Evolutionary conservation across 2,888 invertebrate species (phyloP), one percentile per base, ranked within the genome.

Genomic region (Diloba caeruleocephala): DNA sequence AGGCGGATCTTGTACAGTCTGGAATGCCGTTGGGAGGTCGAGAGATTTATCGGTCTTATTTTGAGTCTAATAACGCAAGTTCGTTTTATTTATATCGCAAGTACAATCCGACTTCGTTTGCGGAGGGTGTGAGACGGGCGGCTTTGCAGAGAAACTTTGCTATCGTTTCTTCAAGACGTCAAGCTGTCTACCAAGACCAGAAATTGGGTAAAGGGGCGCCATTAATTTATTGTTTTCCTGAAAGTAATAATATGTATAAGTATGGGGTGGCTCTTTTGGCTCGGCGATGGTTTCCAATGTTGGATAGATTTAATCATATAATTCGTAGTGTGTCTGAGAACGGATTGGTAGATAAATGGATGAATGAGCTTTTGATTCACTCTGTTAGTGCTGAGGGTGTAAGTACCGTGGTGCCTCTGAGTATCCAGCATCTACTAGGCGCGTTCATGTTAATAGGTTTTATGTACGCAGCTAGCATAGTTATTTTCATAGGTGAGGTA

Each of bases 291-390:
- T 93, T 88, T 68, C 93, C 94, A 3, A 86, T 94, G 80, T 64
- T 92, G 41, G 85, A 82, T 0, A 83, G 88, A 45, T 87, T 94
- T 48, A 92, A 94, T 71, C 82, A 73, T 32, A 92, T 93, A 42
- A 93, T 94, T 38, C 85, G 93, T 0, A 90, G 92, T 42, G 88
- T 93, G 6, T 87, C 88, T 0, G 94, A 94, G 63, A 93, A 93
- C 55, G 94, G 94, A 10, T 78, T 94, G 71, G 92, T 94, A 59
- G 82, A 89, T 62, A 94, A 94, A 72, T 94, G 94, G 94, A 92
- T 87, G 64, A 80, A 85, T 33, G 94, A 94, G 70, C 61, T 92
- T 53, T 81, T 93, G 55, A 84, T 88, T 39, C 89, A 87, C 28
- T 78, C 68, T 13, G 74, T 69, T 3, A 76, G 71, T 19, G 51